phyloP scores from a whole-genome alignment of 2,113 vertebrate genomes.

The Amazona guildingii region DNA sequence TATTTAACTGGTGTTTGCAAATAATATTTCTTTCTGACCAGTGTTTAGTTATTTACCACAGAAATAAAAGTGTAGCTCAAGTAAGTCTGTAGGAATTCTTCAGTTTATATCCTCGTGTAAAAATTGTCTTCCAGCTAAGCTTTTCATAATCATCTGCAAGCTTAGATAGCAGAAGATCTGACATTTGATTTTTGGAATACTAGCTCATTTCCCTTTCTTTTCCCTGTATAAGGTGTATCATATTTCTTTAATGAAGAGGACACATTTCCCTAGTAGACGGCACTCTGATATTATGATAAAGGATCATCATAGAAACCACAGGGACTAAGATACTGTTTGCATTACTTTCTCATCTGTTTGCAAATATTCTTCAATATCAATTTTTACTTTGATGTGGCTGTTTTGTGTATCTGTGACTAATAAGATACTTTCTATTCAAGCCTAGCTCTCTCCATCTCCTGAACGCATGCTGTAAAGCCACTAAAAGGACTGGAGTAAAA shows the following conservation, averaged over 20 bases:
- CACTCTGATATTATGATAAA: neutral
- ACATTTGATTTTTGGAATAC: neutral
- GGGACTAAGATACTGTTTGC: neutral
- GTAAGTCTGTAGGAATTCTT: neutral
- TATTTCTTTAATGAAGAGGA: neutral
- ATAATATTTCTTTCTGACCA: neutral
- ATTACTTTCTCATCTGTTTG: neutral
- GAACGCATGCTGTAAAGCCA: neutral
- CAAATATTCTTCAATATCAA: neutral
- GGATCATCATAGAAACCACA: neutral
- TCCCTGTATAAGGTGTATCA: neutral
- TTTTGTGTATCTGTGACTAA: neutral
- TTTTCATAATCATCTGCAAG: neutral
- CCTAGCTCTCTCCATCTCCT: neutral
- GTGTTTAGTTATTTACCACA: neutral
- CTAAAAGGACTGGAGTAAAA: neutral
- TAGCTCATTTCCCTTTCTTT: neutral
- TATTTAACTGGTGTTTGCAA: neutral
- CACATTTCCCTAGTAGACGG: neutral
- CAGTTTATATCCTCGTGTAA: neutral
- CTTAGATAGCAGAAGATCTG: neutral
- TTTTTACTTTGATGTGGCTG: neutral
- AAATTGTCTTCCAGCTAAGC: neutral
- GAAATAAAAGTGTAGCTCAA: neutral
- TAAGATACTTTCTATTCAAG: neutral